Conservation (phyloP, 1,140 invertebrate species). For the Diachasmimorpha longicaudata region DNA sequence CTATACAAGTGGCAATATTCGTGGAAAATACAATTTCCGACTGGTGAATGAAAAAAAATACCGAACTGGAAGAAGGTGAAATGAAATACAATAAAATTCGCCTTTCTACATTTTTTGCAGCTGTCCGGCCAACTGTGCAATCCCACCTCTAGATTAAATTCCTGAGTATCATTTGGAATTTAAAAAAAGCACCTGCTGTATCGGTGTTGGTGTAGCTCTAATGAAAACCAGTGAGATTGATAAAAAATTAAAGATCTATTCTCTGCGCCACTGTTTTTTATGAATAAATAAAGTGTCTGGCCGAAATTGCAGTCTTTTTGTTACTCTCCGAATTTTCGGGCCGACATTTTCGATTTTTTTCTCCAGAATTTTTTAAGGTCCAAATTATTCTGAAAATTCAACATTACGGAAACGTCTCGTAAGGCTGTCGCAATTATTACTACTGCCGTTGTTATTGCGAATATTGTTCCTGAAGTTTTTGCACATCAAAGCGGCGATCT, state of each 20-base stretch:
- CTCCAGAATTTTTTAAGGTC: not conserved
- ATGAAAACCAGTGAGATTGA: not conserved
- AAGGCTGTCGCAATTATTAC: not conserved
- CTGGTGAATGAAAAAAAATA: not conserved
- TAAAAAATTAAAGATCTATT: not conserved
- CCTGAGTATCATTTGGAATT: not conserved
- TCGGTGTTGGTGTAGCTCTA: not conserved
- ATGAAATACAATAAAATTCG: not conserved
- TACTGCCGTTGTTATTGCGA: not conserved
- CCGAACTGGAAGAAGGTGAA: not conserved
- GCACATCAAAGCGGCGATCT: not conserved
- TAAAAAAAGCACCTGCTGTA: not conserved
- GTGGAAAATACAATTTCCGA: not conserved
- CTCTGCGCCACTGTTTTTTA: not conserved
- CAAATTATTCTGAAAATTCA: no score
- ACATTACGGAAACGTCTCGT: not conserved
- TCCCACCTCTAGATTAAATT: not conserved
- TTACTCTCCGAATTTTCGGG: not conserved
- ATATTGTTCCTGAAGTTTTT: not conserved
- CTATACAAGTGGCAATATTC: not conserved
- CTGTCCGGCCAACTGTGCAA: not conserved
- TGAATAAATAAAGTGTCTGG: not conserved
- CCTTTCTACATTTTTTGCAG: not conserved
- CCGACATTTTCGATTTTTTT: not conserved
- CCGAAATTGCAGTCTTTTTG: not conserved